These are phyloP conservation scores for Tipula unca DNA, from an alignment of 2,888 invertebrate genomes.

Conservation along the genomic window DNA sequence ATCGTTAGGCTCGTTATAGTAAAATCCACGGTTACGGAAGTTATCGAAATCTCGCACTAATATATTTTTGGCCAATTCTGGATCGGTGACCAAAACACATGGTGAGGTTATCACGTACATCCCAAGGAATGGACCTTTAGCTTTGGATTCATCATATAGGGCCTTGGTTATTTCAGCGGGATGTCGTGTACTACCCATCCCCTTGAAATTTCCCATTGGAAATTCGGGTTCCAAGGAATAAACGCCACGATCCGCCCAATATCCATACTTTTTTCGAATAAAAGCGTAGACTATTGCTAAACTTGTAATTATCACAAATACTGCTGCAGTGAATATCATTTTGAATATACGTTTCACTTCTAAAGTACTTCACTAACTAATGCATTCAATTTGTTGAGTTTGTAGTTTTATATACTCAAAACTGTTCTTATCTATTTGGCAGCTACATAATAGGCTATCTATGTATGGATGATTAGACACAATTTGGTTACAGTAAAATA, in stretches of 20 bases:
- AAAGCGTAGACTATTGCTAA: no score
- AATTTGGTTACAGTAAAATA: no score
- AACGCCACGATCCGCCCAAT: conserved; percentile 25
- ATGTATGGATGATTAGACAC: no score
- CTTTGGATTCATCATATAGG: conserved; percentile 32
- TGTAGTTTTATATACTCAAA: no score
- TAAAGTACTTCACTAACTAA: no score
- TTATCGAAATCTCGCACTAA: neutral
- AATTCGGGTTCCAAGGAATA: conserved; percentile 27
- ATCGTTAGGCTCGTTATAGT: neutral
- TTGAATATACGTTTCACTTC: no score
- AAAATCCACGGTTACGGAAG: neutral
- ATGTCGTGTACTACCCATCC: conserved; percentile 20
- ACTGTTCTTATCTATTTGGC: no score
- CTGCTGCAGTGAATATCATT: no score
- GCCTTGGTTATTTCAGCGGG: conserved; percentile 28
- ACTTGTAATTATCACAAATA: no score
- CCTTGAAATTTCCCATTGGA: conserved; percentile 30
- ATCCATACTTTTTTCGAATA: conserved; percentile 23
- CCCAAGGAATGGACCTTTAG: conserved; percentile 21
- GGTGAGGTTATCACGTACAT: neutral
- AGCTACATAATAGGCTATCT: no score
- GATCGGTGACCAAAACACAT: neutral
- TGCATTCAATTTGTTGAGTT: no score
- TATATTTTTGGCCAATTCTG: neutral